Base-by-base conservation (phyloP, 2,113 vertebrate species). In the Malurus cyaneus region DNA sequence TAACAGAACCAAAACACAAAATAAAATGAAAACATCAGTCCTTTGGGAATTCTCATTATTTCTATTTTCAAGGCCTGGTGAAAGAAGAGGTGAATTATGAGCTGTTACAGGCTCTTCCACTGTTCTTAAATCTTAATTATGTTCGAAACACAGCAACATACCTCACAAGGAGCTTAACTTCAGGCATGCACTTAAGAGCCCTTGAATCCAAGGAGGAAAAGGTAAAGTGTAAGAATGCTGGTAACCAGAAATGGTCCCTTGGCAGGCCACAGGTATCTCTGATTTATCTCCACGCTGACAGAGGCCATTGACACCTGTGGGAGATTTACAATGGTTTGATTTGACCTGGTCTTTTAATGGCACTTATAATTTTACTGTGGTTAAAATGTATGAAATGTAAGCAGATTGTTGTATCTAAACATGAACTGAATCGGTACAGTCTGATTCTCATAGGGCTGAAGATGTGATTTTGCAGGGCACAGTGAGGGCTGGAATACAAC, bases 61-160 rank as follows among this genome's bases (percentile, higher is more conserved):
- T 80, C 46, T 88, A 3, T 83, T 93, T 88, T 32, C 14, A 44
- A 56, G n/a, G 24, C 71, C 53, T 72, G 41, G 39, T 92, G 61
- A 76, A 86, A 77, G 73, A 76, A 52, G 79, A 92, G 41, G 39
- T 73, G 60, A 52, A 87, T 87, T 74, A 67, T 70, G 32, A 91
- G 49, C 13, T 53, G 54, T 86, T 91, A 90, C 23, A 83, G 62
- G 24, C 29, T 82, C 80, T 78, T 82, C 67, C 53, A 39, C 54
- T 46, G 25, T 66, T 94, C 61, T 71, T 88, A 86, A 83, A 70
- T 78, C 77, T 91, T 90, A 82, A 80, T 82, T 92, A 79, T 28
- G 16, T 90, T 88, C 73, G 73, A 70, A 70, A 32, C 28, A 69
- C 42, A 50, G 70, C 36, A 82, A 77, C 26, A 54, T 29, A 70